Evolutionary conservation across 2,888 invertebrate genomes (phyloP), one percentile per base, ranked within the genome.

Genomic region (Plemyria rubiginata): DNA sequence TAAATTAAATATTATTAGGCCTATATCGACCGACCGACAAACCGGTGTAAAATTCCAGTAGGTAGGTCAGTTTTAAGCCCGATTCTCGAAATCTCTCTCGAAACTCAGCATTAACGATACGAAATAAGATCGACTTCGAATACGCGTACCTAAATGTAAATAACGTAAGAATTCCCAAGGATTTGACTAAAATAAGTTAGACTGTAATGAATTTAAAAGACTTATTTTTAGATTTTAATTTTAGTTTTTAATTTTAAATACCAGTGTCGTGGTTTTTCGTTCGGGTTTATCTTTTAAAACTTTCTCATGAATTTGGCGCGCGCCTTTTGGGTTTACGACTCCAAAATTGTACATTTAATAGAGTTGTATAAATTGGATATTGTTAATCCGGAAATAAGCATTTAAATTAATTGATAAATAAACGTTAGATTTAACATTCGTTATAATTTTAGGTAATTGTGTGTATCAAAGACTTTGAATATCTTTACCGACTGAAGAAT

Each of bases 201-300:
- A 65, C 67, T 72, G 40, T 84, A 85, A 84, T 77, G 71, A 72
- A 81, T 78, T 76, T 80, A 80, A 84, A 92, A 91, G 90, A 91
- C 91, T 91, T 90, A 88, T 87, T 86, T 79, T 76, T 79, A 78
- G 77, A 70, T 73, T 46, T 73, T 73, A 72, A 69, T 62, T 72
- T 73, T 75, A 75, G 73, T 62, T 72, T 77, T 79, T 80, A 75
- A 69, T 72, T 66, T 78, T 71, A 72, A 73, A 75, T 70, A 76
- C 70, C 75, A 77, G 77, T 79, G 75, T 71, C 71, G 68, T 72
- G 58, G 68, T 51, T 62, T 29, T 45, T 16, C 15, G 15, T 11
- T 45, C 45, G 45, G 32, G 56, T 60, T n/a, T 55, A 1, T 29
- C 0, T 15, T 50, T 15, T 15, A 49, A 4, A 11, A 49, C n/a